Base-by-base conservation (phyloP, 2,113 vertebrate genomes). In the Oreocharis arfaki region DNA sequence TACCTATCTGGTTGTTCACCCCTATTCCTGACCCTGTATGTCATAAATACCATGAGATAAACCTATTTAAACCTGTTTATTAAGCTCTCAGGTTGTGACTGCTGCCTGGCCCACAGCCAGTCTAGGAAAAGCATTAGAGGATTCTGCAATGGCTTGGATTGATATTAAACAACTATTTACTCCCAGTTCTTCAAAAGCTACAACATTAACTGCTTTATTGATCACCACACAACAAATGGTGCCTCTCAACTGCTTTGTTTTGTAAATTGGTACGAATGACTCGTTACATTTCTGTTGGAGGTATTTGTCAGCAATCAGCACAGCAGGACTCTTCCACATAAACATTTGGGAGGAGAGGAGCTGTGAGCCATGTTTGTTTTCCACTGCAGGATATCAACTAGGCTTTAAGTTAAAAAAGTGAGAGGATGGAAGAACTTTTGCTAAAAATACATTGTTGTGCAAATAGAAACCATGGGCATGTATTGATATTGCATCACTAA, bases 391-490 rank as follows among this genome's bases (percentile, higher is more conserved):
- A 19, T 57, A 82, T 1, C 5, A 83, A 21, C 24, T 63, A 63
- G 59, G 35, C n/a, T 90, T 88, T 70, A 83, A 85, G 56, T 69
- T 32, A 65, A 85, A 92, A 71, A 90, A 93, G 39, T 81, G 68
- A 90, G 60, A 95, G 52, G 35, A 39, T 1, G 2, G 59, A 67
- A 77, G 55, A 91, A 70, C 49, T 83, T 82, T 41, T 78, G 39
- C 87, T 96, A 84, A 88, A 94, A 96, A 94, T 92, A 88, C 27
- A 3, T n/a, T 52, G 75, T 74, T 95, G n/a, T 83, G 94, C 91
- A 93, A 96, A 96, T 28, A 90, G 84, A 94, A 96, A 89, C 84
- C 78, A 74, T 76, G 95, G 59, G 59, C 93, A 86, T 90, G 46
- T 77, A 88, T 41, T 85, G 71, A 88, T 88, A 88, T n/a, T 83